phyloP scores from a whole-genome alignment of 2,888 invertebrate genomes.

The Hoplodrina blanda region DNA sequence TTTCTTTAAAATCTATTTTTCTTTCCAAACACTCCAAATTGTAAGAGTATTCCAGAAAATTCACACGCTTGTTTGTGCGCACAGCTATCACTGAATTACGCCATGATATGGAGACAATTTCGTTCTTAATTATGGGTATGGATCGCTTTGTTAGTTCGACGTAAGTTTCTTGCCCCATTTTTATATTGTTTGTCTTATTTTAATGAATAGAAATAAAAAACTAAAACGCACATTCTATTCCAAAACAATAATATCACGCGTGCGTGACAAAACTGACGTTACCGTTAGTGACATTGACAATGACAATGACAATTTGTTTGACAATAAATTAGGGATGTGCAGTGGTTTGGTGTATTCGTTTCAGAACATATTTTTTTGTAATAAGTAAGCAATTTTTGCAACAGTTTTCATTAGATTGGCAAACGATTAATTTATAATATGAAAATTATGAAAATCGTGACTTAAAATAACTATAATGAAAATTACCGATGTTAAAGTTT shows the following conservation, averaged over 20 bases:
- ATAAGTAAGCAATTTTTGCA: no score
- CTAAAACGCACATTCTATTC: conserved; percentile 19
- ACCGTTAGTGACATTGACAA: no score
- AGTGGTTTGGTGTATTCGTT: no score
- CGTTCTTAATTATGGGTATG: conserved; percentile 74
- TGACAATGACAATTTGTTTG: no score
- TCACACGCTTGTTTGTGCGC: conserved; percentile 76
- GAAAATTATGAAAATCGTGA: no score
- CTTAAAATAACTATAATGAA: no score
- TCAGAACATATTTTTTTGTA: no score
- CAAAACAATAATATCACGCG: background rate
- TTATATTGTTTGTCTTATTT: background rate
- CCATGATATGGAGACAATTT: conserved; percentile 74
- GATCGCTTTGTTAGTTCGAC: conserved; percentile 76
- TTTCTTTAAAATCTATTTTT: conserved; percentile 74
- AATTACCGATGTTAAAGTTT: no score
- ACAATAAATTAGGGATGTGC: no score
- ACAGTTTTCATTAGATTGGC: no score
- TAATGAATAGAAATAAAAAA: background rate
- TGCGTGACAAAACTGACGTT: no score
- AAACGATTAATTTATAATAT: no score
- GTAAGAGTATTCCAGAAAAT: conserved; percentile 75
- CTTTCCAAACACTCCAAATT: conserved; percentile 79
- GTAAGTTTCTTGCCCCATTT: conserved; percentile 67
- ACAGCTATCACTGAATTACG: conserved; percentile 74